Conservation (phyloP, 2,113 vertebrate genomes). For the Mesitornis unicolor region DNA sequence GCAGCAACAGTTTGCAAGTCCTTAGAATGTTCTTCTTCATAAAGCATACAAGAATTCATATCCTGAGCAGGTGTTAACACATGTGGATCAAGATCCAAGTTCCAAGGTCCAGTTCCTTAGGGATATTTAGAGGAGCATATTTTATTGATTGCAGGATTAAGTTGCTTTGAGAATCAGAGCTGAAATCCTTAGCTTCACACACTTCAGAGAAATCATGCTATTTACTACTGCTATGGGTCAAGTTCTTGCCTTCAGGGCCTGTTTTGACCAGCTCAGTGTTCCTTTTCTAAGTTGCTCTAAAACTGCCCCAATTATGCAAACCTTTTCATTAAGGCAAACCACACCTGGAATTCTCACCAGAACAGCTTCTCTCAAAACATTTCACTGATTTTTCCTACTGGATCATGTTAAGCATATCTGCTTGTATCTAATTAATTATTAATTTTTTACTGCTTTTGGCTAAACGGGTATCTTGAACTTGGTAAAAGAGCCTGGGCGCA, state of each 20-base stretch:
- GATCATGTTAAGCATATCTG: neutral
- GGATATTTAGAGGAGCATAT: constrained; percentile 28
- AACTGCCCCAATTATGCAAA: neutral
- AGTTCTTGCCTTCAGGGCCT: neutral
- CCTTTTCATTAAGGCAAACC: neutral
- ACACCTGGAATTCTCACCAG: constrained; percentile 4
- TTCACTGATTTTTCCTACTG: neutral
- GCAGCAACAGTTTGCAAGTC: neutral
- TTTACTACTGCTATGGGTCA: constrained; percentile 22
- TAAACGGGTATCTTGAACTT: neutral
- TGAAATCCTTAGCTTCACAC: neutral
- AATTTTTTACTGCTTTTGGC: neutral
- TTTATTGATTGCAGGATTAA: constrained; percentile 58
- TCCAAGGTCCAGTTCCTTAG: neutral
- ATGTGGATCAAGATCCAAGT: neutral
- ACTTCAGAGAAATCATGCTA: neutral
- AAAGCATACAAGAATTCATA: neutral
- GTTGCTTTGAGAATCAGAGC: constrained; percentile 19
- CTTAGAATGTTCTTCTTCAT: neutral
- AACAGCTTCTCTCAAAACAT: neutral
- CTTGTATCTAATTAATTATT: constrained; percentile 5
- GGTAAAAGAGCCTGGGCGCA: neutral
- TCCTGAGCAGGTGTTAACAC: neutral
- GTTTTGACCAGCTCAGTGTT: neutral
- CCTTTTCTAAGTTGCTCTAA: neutral